phyloP scores from a whole-genome alignment of 2,888 invertebrate species.

The Drosophila parthenogenetica region DNA sequence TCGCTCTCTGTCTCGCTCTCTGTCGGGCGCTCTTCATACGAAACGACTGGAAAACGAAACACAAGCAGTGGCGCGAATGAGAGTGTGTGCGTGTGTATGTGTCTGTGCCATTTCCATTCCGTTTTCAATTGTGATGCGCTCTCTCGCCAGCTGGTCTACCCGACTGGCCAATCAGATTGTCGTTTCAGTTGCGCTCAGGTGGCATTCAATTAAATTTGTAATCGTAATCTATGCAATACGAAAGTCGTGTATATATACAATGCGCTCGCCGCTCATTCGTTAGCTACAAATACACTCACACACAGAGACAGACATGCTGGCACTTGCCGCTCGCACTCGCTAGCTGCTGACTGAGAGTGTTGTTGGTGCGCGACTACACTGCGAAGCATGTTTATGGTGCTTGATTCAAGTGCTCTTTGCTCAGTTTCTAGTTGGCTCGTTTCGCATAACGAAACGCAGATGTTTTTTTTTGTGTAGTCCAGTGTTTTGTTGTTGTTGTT shows the following conservation, averaged over 20 bases:
- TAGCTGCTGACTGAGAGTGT: slow-evolving; percentile 6
- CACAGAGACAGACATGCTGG: background rate
- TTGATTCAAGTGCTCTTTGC: slow-evolving; percentile 37
- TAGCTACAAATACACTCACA: slow-evolving; percentile 38
- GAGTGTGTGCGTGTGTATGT: slow-evolving; percentile 6
- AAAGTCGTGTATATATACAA: slow-evolving; percentile 52
- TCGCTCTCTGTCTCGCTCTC: background rate
- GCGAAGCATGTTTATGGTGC: slow-evolving; percentile 39
- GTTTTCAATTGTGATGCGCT: slow-evolving; percentile 36
- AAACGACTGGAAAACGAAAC: slow-evolving; percentile 41
- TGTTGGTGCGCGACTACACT: slow-evolving; percentile 37
- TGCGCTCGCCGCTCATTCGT: slow-evolving; percentile 66
- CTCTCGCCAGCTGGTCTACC: slow-evolving; percentile 34
- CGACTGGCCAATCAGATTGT: slow-evolving; percentile 76
- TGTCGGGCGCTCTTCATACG: slow-evolving; percentile 8
- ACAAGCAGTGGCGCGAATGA: slow-evolving; percentile 3
- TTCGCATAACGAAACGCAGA: slow-evolving; percentile 23
- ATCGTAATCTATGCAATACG: slow-evolving; percentile 73
- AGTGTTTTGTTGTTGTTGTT: slow-evolving; percentile 37
- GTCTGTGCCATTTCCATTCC: slow-evolving; percentile 41
- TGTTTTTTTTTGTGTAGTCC: slow-evolving; percentile 31
- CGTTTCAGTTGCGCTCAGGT: slow-evolving; percentile 70
- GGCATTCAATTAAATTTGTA: slow-evolving; percentile 77
- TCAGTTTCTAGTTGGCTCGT: slow-evolving; percentile 9
- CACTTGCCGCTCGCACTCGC: slow-evolving; percentile 32